A percentile compares a stretch with the other conserved stretches of the same genome.
These are phyloP conservation scores for Brenthis hecate DNA, from an alignment of 2,888 invertebrate genomes.

Conservation along the genomic window DNA sequence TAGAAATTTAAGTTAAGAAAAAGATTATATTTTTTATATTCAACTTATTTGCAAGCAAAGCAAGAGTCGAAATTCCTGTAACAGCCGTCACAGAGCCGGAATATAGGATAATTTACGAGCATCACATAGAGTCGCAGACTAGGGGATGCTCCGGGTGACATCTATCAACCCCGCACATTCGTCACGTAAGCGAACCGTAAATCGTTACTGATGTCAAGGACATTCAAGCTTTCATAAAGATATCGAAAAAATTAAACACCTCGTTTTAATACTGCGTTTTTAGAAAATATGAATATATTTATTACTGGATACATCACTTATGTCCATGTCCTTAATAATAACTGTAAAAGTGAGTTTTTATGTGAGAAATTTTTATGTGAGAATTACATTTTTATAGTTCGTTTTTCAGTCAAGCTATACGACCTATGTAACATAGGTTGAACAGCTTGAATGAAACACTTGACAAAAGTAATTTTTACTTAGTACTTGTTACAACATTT, in stretches of 20 bases:
- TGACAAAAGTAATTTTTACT: too few species aligned
- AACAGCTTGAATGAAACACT: too few species aligned
- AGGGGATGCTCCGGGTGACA: constrained; percentile 42
- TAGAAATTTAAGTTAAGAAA: not conserved
- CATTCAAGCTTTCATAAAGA: constrained; percentile 29
- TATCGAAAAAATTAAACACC: constrained; percentile 26
- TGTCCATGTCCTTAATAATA: not conserved
- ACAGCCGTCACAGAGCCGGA: constrained; percentile 6
- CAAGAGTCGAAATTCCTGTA: constrained; percentile 7
- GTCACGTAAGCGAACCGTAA: constrained; percentile 48
- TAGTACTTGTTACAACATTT: too few species aligned
- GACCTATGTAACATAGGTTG: too few species aligned
- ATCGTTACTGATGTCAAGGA: constrained; percentile 41
- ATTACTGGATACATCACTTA: not conserved
- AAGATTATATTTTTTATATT: not conserved
- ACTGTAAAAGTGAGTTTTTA: too few species aligned
- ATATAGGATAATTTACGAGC: constrained; percentile 33
- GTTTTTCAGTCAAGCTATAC: too few species aligned
- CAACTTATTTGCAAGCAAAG: not conserved
- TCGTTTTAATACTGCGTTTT: constrained; percentile 5
- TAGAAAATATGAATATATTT: not conserved
- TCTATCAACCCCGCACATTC: constrained; percentile 49
- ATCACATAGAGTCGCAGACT: constrained; percentile 34
- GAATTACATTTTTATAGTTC: too few species aligned
- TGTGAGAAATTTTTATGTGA: too few species aligned